phyloP scores from a whole-genome alignment of 2,113 vertebrate species.

The Brevimyrus niger region DNA sequence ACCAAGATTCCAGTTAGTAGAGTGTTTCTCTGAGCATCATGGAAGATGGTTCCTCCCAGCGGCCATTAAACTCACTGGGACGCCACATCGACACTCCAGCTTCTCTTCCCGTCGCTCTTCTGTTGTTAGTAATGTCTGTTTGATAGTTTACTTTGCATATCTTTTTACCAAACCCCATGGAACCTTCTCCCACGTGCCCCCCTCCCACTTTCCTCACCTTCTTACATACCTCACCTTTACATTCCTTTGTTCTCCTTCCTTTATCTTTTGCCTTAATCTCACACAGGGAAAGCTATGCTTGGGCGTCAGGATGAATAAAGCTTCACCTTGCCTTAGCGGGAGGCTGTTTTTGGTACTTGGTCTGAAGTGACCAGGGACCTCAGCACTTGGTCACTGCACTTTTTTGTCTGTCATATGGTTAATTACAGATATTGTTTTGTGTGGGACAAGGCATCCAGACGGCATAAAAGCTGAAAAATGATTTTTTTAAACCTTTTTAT shows the following conservation, averaged over 20 bases:
- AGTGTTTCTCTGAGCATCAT: not conserved
- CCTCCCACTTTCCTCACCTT: too few species aligned
- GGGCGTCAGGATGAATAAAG: not conserved
- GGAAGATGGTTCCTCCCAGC: not conserved
- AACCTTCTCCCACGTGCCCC: not conserved
- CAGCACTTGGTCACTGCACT: not conserved
- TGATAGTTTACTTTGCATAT: not conserved
- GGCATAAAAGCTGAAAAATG: not conserved
- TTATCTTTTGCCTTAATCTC: not conserved
- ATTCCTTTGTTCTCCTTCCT: not conserved
- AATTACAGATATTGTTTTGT: not conserved
- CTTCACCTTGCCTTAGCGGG: not conserved
- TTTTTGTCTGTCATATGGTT: not conserved
- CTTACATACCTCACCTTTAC: not conserved
- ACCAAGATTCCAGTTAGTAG: not conserved
- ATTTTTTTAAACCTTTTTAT: not conserved
- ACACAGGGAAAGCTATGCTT: not conserved
- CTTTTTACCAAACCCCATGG: not conserved
- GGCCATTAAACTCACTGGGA: not conserved
- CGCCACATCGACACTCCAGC: not conserved
- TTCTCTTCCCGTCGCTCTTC: not conserved
- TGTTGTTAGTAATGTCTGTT: not conserved
- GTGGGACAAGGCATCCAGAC: not conserved
- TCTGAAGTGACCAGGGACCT: not conserved
- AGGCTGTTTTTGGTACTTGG: not conserved